Conservation (phyloP, 2,888 invertebrate species). For the Pyrgus malvae region DNA sequence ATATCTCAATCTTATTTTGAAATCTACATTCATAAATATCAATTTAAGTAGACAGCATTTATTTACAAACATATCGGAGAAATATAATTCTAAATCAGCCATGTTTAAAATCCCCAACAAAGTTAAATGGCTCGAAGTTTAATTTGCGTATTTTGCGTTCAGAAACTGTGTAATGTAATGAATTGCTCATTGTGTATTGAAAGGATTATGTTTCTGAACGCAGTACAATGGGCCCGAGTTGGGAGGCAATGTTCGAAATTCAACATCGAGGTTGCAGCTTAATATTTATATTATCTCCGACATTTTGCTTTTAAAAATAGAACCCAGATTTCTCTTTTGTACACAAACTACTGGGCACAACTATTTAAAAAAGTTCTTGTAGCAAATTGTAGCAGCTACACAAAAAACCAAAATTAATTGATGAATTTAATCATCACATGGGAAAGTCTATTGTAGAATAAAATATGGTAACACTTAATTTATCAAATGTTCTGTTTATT, state of each 20-base stretch:
- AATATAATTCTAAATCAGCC: not conserved
- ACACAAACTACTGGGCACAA: not conserved
- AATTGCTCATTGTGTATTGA: slow-evolving; percentile 28
- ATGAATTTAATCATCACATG: not conserved
- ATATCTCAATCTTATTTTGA: no score
- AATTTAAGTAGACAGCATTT: not conserved
- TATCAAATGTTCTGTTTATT: not conserved
- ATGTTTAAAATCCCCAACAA: slow-evolving; percentile 11
- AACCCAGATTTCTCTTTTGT: slow-evolving; percentile 1
- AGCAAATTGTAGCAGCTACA: no score
- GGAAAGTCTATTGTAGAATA: not conserved
- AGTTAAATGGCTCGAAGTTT: slow-evolving; percentile 20
- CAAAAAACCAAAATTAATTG: not conserved
- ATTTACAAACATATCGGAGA: not conserved
- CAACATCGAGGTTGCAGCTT: slow-evolving; percentile 23
- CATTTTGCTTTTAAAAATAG: slow-evolving; percentile 15
- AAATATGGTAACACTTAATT: not conserved
- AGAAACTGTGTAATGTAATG: slow-evolving; percentile 28
- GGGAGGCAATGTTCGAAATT: slow-evolving; percentile 25
- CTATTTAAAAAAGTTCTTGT: no score
- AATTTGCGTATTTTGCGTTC: slow-evolving; percentile 27
- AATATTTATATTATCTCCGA: slow-evolving; percentile 14
- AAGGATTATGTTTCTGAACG: slow-evolving; percentile 28
- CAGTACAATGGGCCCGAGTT: slow-evolving; percentile 22
- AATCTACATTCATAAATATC: not conserved